These are phyloP conservation scores for Drosophila yakuba DNA, from an alignment of 1,140 invertebrate species.

Conservation along the genomic window DNA sequence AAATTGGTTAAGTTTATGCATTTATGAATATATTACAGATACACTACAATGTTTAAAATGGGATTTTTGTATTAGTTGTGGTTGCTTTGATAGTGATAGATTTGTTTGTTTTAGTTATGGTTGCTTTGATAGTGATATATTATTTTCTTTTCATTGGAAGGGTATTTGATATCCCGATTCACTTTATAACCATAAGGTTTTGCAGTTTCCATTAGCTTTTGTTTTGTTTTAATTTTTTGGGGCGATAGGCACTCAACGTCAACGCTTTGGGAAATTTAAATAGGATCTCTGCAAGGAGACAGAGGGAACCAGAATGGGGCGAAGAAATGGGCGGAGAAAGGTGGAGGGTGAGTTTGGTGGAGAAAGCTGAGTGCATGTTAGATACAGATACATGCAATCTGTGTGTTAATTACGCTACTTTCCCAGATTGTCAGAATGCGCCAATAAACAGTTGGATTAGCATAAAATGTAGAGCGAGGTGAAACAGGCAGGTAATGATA, in stretches of 20 bases:
- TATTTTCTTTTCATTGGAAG: neutral
- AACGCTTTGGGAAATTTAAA: neutral
- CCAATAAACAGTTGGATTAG: slow-evolving; percentile 15
- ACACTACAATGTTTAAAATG: neutral
- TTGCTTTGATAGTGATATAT: no score
- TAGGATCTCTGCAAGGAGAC: neutral
- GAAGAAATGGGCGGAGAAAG: neutral
- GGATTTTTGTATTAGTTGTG: neutral
- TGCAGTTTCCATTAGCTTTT: no score
- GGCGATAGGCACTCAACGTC: neutral
- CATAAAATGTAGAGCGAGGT: slow-evolving; percentile 5
- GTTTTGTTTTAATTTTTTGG: neutral
- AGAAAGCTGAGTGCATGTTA: slow-evolving; percentile 24
- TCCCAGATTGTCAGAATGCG: slow-evolving; percentile 22
- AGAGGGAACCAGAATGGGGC: neutral
- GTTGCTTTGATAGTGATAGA: no score
- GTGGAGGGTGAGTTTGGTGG: neutral
- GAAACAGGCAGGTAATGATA: neutral
- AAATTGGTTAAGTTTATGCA: neutral
- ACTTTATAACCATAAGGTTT: neutral
- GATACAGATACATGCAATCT: slow-evolving; percentile 25
- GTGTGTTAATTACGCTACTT: slow-evolving; percentile 26
- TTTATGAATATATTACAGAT: neutral
- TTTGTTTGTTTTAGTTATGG: no score
- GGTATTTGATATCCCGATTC: neutral